These are phyloP conservation scores for Phoebastria nigripes DNA, from an alignment of 2,797 vertebrate genomes.

Conservation along the genomic window DNA sequence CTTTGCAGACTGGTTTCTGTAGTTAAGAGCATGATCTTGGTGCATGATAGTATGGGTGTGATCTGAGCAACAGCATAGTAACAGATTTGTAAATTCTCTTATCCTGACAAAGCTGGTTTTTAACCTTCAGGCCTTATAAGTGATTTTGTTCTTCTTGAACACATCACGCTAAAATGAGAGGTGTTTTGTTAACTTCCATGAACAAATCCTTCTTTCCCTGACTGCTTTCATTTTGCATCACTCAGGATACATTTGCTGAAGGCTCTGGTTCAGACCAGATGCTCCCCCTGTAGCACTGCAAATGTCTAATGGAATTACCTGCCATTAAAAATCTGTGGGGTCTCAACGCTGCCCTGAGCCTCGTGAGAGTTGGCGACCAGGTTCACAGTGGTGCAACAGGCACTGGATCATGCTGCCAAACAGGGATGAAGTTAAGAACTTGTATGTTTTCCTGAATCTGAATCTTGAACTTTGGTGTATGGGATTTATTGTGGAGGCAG, in stretches of 20 bases:
- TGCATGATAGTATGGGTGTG: neutral
- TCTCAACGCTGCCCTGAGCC: neutral
- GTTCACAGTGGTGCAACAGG: neutral
- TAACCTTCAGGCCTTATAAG: neutral
- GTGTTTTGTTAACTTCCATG: neutral
- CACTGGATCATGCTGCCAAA: neutral
- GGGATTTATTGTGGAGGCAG: neutral
- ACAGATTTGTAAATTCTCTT: neutral
- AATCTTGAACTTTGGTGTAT: neutral
- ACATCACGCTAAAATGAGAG: neutral
- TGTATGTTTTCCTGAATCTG: neutral
- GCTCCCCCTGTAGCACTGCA: neutral
- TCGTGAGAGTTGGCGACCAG: fast-evolving
- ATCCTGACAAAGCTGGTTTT: neutral
- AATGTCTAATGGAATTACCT: neutral
- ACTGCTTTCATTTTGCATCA: neutral
- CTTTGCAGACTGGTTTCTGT: neutral
- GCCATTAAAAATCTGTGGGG: neutral
- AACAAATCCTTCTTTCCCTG: neutral
- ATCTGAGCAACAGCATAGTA: neutral
- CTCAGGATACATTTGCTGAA: neutral
- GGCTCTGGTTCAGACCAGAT: neutral
- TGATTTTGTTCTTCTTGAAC: neutral
- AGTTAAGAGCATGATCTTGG: neutral
- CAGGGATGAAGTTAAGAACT: neutral